These are phyloP conservation scores for Chelonia mydas DNA, from an alignment of 2,797 vertebrate species.

Conservation along the genomic window DNA sequence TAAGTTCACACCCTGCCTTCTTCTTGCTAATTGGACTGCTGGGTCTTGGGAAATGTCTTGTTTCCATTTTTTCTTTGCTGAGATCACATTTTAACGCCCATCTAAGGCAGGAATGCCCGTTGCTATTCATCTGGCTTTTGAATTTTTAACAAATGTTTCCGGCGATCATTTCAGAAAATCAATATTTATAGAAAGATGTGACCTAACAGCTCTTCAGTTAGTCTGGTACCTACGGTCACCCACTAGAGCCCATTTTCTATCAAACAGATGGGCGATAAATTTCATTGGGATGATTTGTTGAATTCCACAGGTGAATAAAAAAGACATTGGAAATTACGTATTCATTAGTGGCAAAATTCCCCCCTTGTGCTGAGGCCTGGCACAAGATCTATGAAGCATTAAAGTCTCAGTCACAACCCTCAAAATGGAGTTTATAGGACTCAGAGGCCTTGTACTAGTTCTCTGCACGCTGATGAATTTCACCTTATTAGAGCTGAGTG, in stretches of 20 bases:
- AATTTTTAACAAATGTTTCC: conserved; percentile 51
- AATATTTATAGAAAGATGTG: conserved; percentile 16
- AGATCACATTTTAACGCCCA: conserved; percentile 15
- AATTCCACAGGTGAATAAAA: neutral
- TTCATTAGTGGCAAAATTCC: neutral
- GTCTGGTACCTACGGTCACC: neutral
- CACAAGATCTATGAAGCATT: neutral
- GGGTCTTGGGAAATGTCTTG: neutral
- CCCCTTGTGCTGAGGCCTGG: neutral
- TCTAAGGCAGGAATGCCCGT: neutral
- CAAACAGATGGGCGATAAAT: neutral
- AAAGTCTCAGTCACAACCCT: neutral
- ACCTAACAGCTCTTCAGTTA: neutral
- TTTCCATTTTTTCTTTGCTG: conserved; percentile 20
- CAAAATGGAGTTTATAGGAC: neutral
- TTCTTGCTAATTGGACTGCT: conserved; percentile 12
- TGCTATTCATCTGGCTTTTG: conserved; percentile 51
- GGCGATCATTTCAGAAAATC: conserved; percentile 16
- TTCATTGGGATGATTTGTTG: neutral
- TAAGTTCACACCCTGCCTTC: no score
- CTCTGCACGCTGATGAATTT: neutral
- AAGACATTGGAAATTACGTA: neutral
- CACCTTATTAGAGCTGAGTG: neutral
- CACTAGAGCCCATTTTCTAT: neutral
- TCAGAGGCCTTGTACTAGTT: neutral